Base-by-base conservation (phyloP, 2,888 invertebrate species). In the Amblyjoppa proteus region DNA sequence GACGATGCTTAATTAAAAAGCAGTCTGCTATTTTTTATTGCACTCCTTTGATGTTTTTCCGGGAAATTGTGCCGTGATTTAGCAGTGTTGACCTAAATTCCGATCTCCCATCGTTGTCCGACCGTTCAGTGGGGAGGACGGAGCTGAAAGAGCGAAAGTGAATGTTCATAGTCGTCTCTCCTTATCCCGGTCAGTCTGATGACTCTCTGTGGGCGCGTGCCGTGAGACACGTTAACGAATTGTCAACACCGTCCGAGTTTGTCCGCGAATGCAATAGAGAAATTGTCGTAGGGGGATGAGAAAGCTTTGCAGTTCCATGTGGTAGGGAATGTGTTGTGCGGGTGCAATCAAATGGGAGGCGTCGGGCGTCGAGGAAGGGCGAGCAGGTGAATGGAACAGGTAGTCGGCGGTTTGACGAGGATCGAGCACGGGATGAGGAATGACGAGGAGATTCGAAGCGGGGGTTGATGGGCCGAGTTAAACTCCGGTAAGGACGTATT, bases 381-480 rank as follows among this genome's bases (percentile, higher is more conserved):
- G n/a, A 28, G 45, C 34, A 34, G 34, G 7, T 75, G 64, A 75
- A 66, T 75, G 61, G 38, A 56, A 74, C 25, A 56, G 53, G 71
- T 13, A 20, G 41, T 28, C 70, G 41, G 38, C 13, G 31, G 71
- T 45, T 45, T 31, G 71, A 20, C n/a, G 79, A 38, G 70, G 79
- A 71, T 56, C 4, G 45, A 28, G 16, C 61, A 13, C 3, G 70
- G 76, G 28, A 28, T 51, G 76, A 61, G 81, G 69, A 81, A 38
- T 61, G 81, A 76, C 49, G 69, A 38, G 75, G 64, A 76, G 70
- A 66, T 28, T 56, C 76, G 71, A 70, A 58, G 71, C 75, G 66
- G 69, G 77, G 81, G 73, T 83, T 81, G 81, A 86, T 86, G 84
- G 78, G 81, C 73, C 64, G 76, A 53, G 83, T 77, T 86, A 77